Conservation (phyloP, 2,888 invertebrate genomes). For the Lithophane socia region DNA sequence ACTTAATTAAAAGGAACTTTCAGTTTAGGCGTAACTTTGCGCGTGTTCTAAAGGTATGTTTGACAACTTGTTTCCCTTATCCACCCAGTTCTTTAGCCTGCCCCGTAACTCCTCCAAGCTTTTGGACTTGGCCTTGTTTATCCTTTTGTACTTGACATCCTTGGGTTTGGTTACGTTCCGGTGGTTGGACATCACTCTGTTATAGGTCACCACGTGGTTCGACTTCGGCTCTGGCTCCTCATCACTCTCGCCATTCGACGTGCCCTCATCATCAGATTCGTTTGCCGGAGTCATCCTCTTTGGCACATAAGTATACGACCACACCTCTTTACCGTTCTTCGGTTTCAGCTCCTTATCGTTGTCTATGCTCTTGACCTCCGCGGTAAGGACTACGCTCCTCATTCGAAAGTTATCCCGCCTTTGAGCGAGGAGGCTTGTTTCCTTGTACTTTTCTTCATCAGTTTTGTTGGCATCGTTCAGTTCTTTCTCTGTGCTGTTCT, state of each 20-base stretch:
- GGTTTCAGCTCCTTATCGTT: constrained; percentile 83
- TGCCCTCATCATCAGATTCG: constrained; percentile 85
- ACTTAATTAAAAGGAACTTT: constrained; percentile 79
- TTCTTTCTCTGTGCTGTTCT: constrained; percentile 88
- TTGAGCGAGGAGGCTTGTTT: constrained; percentile 86
- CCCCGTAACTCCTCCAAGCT: constrained; percentile 96
- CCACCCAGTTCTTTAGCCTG: constrained; percentile 96
- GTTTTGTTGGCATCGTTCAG: constrained; percentile 86
- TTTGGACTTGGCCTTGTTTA: constrained; percentile 97
- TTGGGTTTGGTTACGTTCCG: constrained; percentile 97
- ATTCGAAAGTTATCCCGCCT: constrained; percentile 88
- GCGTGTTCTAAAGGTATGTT: constrained; percentile 93
- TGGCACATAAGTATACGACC: constrained; percentile 89
- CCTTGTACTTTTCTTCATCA: constrained; percentile 88
- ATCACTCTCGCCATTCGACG: constrained; percentile 85
- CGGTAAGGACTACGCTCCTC: constrained; percentile 86
- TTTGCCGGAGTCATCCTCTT: constrained; percentile 86
- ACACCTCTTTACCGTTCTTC: constrained; percentile 79
- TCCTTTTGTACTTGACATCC: constrained; percentile 97
- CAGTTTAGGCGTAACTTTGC: constrained; percentile 91
- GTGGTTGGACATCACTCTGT: constrained; percentile 97
- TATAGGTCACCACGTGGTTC: constrained; percentile 93
- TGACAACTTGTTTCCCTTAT: constrained; percentile 93
- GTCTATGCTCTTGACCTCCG: constrained; percentile 86
- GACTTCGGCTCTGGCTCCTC: constrained; percentile 83